Percentiles rank a stretch among this genome's conserved stretches.
Conservation (phyloP, 2,888 invertebrate genomes). For the Euproctis similis region DNA sequence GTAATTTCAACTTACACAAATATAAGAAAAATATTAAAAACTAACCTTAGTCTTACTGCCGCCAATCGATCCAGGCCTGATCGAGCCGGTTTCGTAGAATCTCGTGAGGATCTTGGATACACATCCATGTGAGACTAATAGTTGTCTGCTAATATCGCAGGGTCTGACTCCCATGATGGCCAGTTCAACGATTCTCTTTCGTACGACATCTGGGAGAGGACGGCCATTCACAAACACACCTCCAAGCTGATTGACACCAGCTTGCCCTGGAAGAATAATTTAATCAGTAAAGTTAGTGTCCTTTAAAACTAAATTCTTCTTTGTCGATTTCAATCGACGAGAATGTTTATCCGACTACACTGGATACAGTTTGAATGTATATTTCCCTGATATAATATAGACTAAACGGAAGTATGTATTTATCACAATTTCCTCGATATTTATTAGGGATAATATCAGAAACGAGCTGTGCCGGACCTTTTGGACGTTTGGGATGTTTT, state of each 20-base stretch:
- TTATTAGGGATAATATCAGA: no score
- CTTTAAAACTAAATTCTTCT: no score
- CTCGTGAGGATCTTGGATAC: slow-evolving; percentile 97
- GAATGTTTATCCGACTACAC: no score
- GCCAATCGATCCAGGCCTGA: slow-evolving; percentile 95
- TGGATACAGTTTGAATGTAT: no score
- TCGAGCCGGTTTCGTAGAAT: slow-evolving; percentile 97
- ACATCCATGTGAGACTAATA: slow-evolving; percentile 97
- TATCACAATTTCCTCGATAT: no score
- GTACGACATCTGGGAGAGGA: slow-evolving; percentile 95
- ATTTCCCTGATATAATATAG: no score
- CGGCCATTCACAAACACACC: slow-evolving; percentile 98
- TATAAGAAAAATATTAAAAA: background rate
- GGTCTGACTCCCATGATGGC: slow-evolving; percentile 96
- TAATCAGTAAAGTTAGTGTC: no score
- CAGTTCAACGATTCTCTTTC: slow-evolving; percentile 94
- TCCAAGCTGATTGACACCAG: slow-evolving; percentile 97
- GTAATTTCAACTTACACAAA: no score
- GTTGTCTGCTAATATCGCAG: slow-evolving; percentile 96
- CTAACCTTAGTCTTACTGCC: slow-evolving; percentile 95
- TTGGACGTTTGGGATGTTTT: no score
- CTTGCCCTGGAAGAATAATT: slow-evolving; percentile 85
- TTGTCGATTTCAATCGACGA: no score
- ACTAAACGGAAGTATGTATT: no score
- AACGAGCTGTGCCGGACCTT: no score